Conservation (phyloP, 2,113 vertebrate genomes). For the Ictalurus punctatus region DNA sequence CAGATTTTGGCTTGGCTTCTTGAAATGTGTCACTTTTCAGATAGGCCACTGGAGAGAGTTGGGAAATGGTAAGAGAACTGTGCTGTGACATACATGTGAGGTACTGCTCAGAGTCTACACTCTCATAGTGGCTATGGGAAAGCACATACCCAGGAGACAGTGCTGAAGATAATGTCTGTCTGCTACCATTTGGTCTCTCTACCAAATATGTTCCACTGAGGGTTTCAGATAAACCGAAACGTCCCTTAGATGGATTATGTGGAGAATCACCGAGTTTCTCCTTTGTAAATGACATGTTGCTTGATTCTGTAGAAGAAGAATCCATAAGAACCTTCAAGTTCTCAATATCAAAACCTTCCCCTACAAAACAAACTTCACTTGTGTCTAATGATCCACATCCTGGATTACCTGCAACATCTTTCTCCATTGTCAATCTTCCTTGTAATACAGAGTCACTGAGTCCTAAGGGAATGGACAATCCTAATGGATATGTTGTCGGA, state of each 20-base stretch:
- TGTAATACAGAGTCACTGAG: not conserved
- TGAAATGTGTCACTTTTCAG: constrained; percentile 16
- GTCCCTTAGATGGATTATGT: constrained; percentile 52
- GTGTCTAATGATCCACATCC: not conserved
- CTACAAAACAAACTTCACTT: not conserved
- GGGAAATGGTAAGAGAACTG: constrained; percentile 45
- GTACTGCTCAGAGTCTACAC: constrained; percentile 62
- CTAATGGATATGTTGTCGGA: not conserved
- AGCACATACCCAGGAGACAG: constrained; percentile 50
- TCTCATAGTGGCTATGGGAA: constrained; percentile 56
- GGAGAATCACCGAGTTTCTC: constrained; percentile 36
- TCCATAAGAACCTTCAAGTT: constrained; percentile 48
- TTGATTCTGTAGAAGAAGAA: constrained; percentile 53
- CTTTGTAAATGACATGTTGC: not conserved
- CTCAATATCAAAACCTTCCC: constrained; percentile 24
- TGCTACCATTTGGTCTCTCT: constrained; percentile 3
- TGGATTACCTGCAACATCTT: constrained; percentile 7
- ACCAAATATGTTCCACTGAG: not conserved
- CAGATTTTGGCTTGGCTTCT: constrained; percentile 10
- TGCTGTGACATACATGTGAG: constrained; percentile 63
- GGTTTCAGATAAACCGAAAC: constrained; percentile 3
- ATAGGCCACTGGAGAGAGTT: constrained; percentile 17
- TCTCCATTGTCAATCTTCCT: not conserved
- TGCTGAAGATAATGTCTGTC: not conserved
- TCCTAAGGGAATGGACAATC: not conserved